Percentiles rank a stretch among this genome's conserved stretches.
phyloP scores from a whole-genome alignment of 2,888 invertebrate genomes.

The Uloborus plumipes region DNA sequence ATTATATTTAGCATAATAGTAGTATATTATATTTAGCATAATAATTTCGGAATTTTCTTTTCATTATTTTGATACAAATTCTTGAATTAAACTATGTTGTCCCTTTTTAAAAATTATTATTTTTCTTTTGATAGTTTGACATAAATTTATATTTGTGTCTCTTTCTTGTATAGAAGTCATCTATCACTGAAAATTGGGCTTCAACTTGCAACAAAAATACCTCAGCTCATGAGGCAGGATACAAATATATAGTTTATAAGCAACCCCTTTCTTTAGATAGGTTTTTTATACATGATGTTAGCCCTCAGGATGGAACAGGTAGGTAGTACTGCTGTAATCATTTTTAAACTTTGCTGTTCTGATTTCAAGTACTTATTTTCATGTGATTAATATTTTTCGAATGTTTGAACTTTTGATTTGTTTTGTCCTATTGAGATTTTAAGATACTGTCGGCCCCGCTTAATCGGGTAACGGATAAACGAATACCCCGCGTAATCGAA shows the following conservation, averaged over 20 bases:
- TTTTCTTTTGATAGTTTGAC: not conserved
- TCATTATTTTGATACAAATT: not conserved
- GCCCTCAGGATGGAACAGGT: constrained; percentile 68
- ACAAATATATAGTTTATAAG: constrained; percentile 73
- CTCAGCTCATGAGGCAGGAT: constrained; percentile 67
- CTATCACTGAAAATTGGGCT: constrained; percentile 72
- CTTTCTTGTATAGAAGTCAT: constrained; percentile 71
- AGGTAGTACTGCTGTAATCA: not conserved
- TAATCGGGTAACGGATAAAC: too few relatives aligned
- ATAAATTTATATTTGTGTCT: not conserved
- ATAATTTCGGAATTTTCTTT: too few relatives aligned
- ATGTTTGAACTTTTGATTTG: too few relatives aligned
- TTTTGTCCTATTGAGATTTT: too few relatives aligned
- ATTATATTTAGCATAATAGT: too few relatives aligned
- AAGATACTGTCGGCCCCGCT: too few relatives aligned
- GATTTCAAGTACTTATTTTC: too few relatives aligned
- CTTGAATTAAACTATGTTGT: not conserved
- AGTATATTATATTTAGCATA: too few relatives aligned
- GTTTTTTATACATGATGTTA: constrained; percentile 73
- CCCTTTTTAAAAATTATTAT: not conserved
- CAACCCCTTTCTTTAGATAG: constrained; percentile 73
- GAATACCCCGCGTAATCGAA: too few relatives aligned
- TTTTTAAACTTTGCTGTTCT: too few relatives aligned
- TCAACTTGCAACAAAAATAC: constrained; percentile 69
- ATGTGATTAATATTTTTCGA: too few relatives aligned